Evolutionary conservation across 2,113 vertebrate genomes (phyloP).

Genomic region (Atrichornis clamosus): DNA sequence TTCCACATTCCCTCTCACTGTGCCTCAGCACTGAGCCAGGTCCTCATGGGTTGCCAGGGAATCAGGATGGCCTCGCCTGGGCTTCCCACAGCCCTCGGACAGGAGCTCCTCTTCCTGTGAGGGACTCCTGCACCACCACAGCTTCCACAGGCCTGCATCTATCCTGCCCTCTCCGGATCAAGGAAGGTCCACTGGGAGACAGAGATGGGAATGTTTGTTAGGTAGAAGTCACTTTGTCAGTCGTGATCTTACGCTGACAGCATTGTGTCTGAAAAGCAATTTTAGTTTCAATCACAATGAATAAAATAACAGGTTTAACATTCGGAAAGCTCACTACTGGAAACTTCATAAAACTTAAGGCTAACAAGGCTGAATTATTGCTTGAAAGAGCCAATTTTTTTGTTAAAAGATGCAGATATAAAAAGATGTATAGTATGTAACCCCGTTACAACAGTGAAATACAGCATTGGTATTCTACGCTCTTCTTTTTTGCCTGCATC

Average conservation of each 20-base stretch:
- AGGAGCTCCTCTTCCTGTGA: rapidly evolving
- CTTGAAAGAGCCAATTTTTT: background rate
- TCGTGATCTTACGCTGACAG: background rate
- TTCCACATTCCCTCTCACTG: rapidly evolving
- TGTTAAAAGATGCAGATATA: background rate
- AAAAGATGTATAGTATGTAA: background rate
- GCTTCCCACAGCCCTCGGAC: rapidly evolving
- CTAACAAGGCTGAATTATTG: constrained; percentile 37
- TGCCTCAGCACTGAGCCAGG: rapidly evolving
- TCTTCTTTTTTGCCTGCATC: background rate
- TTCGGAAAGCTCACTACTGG: constrained; percentile 51
- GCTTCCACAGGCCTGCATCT: rapidly evolving
- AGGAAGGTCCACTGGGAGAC: rapidly evolving
- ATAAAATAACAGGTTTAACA: constrained; percentile 47
- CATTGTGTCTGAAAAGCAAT: background rate
- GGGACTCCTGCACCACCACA: rapidly evolving
- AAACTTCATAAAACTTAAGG: constrained; percentile 43
- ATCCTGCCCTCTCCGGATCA: background rate
- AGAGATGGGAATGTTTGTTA: rapidly evolving
- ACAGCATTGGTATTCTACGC: background rate
- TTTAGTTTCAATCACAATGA: constrained; percentile 38
- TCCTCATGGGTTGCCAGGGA: rapidly evolving
- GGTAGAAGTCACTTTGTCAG: background rate
- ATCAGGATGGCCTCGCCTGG: background rate
- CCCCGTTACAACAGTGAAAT: background rate